Base-by-base conservation (phyloP, 2,113 vertebrate species). In the Anguilla rostrata region DNA sequence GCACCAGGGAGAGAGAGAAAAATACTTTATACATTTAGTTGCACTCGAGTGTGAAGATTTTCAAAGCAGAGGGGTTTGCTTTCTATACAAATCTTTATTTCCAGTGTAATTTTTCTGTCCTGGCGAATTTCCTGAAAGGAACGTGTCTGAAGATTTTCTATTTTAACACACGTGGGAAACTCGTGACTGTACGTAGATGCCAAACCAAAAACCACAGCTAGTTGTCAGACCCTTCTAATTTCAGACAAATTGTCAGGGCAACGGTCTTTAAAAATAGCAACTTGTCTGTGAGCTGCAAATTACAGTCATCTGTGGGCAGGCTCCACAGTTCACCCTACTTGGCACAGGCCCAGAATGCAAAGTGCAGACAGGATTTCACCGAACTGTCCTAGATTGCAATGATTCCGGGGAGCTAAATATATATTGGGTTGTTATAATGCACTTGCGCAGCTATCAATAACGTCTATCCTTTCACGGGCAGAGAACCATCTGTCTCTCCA, bases 81-180 rank as follows among this genome's bases (percentile, higher is more conserved):
- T 46, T 86, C 34, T 2, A 39, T 82, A 39, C 40, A 14, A 26
- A 87, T 49, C 8, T 81, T 26, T 83, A 86, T 83, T 39, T 81
- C 78, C 2, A 75, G 5, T 75, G 71, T 34, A 75, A 75, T 75
- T 75, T 79, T 87, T 63, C 87, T 88, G 82, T 90, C 63, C 86
- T 79, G 83, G 46, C 53, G 83, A 78, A 16, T 26, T 83, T 75
- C 83, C 63, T 78, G 41, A 26, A 49, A 41, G 40, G 63, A 78
- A 34, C 26, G 78, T 71, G 88, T 82, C 78, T 87, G 85, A 87
- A 71, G 16, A 84, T 89, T 86, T 87, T 89, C 92, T 92, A 91
- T 94, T 94, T 94, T 88, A 91, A 93, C 85, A 90, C 93, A 88
- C 88, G 90, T 93, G 92, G 92, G 94, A 93, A 94, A 91, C 85